Evolutionary conservation across 2,888 invertebrate species (phyloP), one percentile per base, ranked within the genome.

Genomic region (Drosophila kambysellisi): DNA sequence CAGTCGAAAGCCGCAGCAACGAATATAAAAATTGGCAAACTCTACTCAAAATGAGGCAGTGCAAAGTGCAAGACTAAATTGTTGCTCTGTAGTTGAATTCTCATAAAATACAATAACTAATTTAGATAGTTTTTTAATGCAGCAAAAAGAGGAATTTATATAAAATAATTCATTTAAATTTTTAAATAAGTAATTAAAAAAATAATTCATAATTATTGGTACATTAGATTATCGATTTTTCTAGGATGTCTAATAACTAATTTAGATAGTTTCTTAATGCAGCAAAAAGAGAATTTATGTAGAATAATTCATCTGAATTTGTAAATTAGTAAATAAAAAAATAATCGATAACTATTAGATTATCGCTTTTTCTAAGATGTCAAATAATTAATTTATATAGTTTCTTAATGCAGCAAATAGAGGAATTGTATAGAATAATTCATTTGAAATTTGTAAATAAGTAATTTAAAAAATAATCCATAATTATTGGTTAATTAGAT

Each of bases 1-100:
- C 52, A 33, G 79, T 65, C 51, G 56, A 78, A 74, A 68, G 71
- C 25, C 25, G 25, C 2, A 25, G 2, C 25, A 25, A 25, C 25
- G 25, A 37, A 37, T 35, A 32, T 29, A 4, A 0, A 52, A 46
- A 59, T 52, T 29, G 29, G 12, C 35, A 64, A 37, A 39, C 29
- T n/a, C 20, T 37, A 65, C 39, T 54, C 46, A 20, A 59, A 69
- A 35, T 54, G 64, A 25, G 57, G 29, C 9, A 15, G 9, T 8
- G 0, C n/a, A 12, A 33, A 20, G 9, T 51, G 58, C 52, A 30
- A 9, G 70, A 59, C 70, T 52, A 8, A 0, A 1, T 0, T 50
- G 29, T 30, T 73, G 30, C 74, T 32, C 74, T 67, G 37, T 56
- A 46, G 4, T 15, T 6, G 4, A 41, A 41, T 30, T n/a, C 17